These are phyloP conservation scores for Bufo bufo DNA, from an alignment of 2,113 vertebrate genomes.

Conservation along the genomic window DNA sequence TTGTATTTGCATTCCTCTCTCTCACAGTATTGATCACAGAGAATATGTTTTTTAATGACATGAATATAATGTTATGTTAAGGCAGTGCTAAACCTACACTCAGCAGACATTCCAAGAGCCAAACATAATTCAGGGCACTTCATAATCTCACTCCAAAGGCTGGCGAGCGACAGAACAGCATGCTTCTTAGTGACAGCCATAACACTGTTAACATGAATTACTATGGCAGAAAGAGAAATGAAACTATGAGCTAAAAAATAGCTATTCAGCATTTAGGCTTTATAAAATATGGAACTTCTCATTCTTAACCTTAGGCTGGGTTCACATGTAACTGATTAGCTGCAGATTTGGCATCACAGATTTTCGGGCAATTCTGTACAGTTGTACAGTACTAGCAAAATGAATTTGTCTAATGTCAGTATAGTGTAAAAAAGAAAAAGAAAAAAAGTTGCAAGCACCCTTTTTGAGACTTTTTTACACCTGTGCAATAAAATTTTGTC, in stretches of 20 bases:
- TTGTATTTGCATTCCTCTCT: constrained; percentile 12
- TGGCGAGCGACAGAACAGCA: constrained; percentile 36
- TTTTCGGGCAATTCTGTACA: too few species aligned
- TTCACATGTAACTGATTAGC: too few species aligned
- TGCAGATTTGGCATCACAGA: too few species aligned
- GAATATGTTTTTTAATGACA: constrained; percentile 34
- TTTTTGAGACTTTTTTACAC: too few species aligned
- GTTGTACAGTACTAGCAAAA: too few species aligned
- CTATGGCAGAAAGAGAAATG: background rate
- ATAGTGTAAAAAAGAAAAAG: too few species aligned
- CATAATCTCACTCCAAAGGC: constrained; percentile 18
- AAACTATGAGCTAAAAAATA: constrained; percentile 4
- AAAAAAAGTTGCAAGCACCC: too few species aligned
- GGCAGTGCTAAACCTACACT: constrained; percentile 31
- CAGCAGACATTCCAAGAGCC: constrained; percentile 27
- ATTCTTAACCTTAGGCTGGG: background rate
- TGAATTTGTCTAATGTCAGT: too few species aligned
- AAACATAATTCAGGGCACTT: constrained; percentile 38
- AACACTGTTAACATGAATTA: constrained; percentile 37
- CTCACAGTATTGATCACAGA: constrained; percentile 9
- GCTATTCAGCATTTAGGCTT: constrained; percentile 22
- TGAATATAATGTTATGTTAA: constrained; percentile 47
- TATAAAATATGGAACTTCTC: background rate
- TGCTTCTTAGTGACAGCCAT: constrained; percentile 42
- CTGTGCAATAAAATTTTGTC: too few species aligned